A percentile compares a stretch with the other conserved stretches of the same genome.
Conservation (phyloP, 2,888 invertebrate species). For the Stenchaetothrips biformis region DNA sequence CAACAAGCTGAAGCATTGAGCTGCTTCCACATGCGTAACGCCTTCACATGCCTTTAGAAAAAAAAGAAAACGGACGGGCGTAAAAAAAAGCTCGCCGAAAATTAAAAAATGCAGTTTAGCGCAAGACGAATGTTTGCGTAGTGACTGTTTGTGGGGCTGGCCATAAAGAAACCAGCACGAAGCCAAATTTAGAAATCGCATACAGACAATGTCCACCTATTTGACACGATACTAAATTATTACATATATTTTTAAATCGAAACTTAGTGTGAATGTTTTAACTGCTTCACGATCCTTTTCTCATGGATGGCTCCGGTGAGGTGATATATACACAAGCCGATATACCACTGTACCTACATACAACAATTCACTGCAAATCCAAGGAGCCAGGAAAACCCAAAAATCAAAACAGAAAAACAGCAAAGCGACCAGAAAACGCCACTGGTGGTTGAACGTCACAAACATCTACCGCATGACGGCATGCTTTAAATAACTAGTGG, state of each 20-base stretch:
- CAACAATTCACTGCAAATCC: constrained; percentile 21
- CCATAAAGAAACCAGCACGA: no score
- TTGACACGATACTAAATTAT: neutral
- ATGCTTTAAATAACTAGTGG: neutral
- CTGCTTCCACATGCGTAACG: constrained; percentile 11
- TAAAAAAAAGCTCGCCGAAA: neutral
- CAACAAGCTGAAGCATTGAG: neutral
- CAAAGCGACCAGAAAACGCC: constrained; percentile 20
- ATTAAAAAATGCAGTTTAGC: neutral
- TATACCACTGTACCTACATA: constrained; percentile 14
- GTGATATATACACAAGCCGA: constrained; percentile 20
- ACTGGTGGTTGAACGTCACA: neutral
- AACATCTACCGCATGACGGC: neutral
- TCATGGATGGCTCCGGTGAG: constrained; percentile 20
- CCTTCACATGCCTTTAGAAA: neutral
- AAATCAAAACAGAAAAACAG: constrained; percentile 22
- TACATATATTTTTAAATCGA: neutral
- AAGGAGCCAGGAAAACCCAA: constrained; percentile 19
- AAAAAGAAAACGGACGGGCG: neutral
- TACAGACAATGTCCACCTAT: constrained; percentile 5
- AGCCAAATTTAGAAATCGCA: neutral
- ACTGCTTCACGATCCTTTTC: constrained; percentile 13
- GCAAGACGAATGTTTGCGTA: neutral
- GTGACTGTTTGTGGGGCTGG: neutral
- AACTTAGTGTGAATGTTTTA: neutral